Base-by-base conservation (phyloP, 1,140 invertebrate genomes). In the Lineus longissimus region DNA sequence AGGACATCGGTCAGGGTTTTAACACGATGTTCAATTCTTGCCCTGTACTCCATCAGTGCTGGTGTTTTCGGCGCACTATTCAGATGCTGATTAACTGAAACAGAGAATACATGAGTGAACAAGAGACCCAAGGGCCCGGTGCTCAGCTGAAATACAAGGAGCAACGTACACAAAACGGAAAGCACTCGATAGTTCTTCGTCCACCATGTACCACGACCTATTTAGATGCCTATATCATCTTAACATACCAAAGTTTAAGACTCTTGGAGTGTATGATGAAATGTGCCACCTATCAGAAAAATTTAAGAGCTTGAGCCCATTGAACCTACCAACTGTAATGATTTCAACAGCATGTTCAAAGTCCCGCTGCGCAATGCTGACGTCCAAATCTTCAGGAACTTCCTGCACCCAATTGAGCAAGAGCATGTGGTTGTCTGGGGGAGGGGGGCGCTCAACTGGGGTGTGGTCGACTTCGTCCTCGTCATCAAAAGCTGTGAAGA, bases 331-430 rank as follows among this genome's bases (percentile, higher is more conserved):
- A 81, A 88, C 90, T 68, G 92, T 87, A 58, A 98, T 88, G 9
- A 97, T 83, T 64, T 88, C 86, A 63, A 95, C 91, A 19, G 96
- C 94, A 76, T 95, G 91, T 80, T 97, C 94, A 80, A 98, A 97
- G 77, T 97, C 93, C 70, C 96, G 86, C 80, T 98, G 94, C n/a
- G 95, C 96, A 69, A 98, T 94, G 65, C 90, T 89, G 19, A 97
- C 95, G 84, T 99, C 95, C 25, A 99, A 83, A 81, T 98, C 95
- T 79, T 98, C 95, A 22, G 92, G 89, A 0, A 95, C 86, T 81
- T 97, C 95, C 60, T 89, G 74, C 30, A 98, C 79, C 95, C 95
- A 98, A 69, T 96, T 93, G 59, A 76, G 73, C 2, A 83, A 61
- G 54, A 78, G 68, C 64, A 80, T 62, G 25, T 19, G 40, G 25